These are phyloP conservation scores for Rhaphigaster nebulosa DNA, from an alignment of 2,888 invertebrate species.

Conservation along the genomic window DNA sequence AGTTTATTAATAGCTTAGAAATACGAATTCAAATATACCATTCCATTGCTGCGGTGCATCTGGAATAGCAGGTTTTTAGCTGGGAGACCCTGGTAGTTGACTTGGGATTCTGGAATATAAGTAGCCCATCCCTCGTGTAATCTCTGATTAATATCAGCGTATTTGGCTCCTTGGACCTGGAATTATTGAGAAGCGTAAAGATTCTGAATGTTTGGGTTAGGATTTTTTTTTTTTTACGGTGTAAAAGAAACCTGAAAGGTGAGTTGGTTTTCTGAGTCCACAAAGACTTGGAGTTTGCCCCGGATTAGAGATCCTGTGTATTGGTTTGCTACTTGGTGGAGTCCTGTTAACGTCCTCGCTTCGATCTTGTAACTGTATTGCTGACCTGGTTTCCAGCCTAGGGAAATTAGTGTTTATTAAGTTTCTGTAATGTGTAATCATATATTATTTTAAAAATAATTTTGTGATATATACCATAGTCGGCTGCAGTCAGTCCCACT, in stretches of 20 bases:
- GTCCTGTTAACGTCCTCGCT: slow-evolving; percentile 74
- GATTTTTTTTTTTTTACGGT: no score
- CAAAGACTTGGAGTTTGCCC: slow-evolving; percentile 73
- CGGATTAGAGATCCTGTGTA: slow-evolving; percentile 73
- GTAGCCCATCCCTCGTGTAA: slow-evolving; percentile 67
- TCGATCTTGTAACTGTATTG: slow-evolving; percentile 68
- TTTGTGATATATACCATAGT: slow-evolving; percentile 51
- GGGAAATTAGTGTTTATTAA: not conserved
- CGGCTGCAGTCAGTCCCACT: slow-evolving; percentile 59
- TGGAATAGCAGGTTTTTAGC: slow-evolving; percentile 75
- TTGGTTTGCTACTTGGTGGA: slow-evolving; percentile 73
- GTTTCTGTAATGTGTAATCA: not conserved
- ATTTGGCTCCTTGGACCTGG: slow-evolving; percentile 71
- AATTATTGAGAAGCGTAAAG: not conserved
- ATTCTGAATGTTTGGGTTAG: no score
- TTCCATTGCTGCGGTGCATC: slow-evolving; percentile 75
- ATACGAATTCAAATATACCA: slow-evolving; percentile 68
- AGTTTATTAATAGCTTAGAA: not conserved
- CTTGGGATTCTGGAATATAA: slow-evolving; percentile 70
- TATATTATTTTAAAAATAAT: not conserved
- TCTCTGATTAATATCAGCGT: slow-evolving; percentile 72
- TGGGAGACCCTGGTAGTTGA: slow-evolving; percentile 72
- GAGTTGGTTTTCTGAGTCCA: slow-evolving; percentile 66
- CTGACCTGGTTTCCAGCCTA: slow-evolving; percentile 68
- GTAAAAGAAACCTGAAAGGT: slow-evolving; percentile 64